A percentile compares a stretch with the other conserved stretches of the same genome.
These are phyloP conservation scores for Lissonota sp. DNA, from an alignment of 2,888 invertebrate genomes.

Conservation along the genomic window DNA sequence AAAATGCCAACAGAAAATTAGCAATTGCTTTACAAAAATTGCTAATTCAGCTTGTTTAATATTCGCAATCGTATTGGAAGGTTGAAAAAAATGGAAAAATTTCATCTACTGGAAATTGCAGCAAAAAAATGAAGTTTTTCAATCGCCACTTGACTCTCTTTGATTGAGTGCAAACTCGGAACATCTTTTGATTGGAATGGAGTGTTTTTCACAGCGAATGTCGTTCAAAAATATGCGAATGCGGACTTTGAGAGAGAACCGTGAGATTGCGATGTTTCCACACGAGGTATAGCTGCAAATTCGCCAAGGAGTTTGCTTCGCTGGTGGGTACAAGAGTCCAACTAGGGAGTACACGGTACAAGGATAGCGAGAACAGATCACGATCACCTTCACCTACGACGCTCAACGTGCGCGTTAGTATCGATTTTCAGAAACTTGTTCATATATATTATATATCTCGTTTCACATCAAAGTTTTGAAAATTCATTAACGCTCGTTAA, in stretches of 20 bases:
- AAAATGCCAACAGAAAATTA: too few relatives aligned
- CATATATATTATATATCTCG: background rate
- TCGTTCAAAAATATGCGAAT: background rate
- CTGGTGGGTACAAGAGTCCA: background rate
- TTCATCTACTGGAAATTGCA: too few relatives aligned
- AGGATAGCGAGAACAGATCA: slow-evolving; percentile 51
- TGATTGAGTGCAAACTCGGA: background rate
- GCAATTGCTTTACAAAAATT: too few relatives aligned
- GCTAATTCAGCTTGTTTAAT: too few relatives aligned
- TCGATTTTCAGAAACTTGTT: slow-evolving; percentile 34
- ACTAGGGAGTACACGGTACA: slow-evolving; percentile 43
- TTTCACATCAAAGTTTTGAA: slow-evolving; percentile 25
- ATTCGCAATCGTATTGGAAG: too few relatives aligned
- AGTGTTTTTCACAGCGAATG: background rate
- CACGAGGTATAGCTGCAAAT: background rate
- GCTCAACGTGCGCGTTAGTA: slow-evolving; percentile 19
- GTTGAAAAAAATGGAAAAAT: too few relatives aligned
- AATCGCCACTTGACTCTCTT: background rate
- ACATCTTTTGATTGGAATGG: background rate
- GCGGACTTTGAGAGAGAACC: background rate
- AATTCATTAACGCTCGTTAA: slow-evolving; percentile 17
- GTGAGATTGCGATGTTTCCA: background rate
- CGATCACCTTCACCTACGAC: slow-evolving; percentile 46
- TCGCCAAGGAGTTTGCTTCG: background rate
- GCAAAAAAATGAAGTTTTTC: background rate